A percentile compares a stretch with the other conserved stretches of the same genome.
These are phyloP conservation scores for Nemopilema nomurai DNA, from an alignment of 30 jellyfish, hydroid and myxozoan species.

Conservation along the genomic window DNA sequence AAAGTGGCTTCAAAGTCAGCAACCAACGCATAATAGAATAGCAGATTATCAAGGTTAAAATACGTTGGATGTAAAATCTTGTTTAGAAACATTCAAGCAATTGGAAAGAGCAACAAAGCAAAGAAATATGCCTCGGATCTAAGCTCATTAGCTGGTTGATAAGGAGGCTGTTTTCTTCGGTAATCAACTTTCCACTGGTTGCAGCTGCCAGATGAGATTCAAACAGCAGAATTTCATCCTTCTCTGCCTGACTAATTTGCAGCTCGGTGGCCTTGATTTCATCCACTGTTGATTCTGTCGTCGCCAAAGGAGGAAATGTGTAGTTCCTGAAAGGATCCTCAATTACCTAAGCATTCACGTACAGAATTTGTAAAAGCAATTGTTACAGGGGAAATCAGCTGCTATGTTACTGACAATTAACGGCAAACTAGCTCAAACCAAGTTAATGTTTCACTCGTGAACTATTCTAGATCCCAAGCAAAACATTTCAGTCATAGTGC, in stretches of 20 bases:
- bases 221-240: slow-evolving; percentile 85
- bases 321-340: slow-evolving; percentile 71
- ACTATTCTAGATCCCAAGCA: too few relatives aligned
- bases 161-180: slow-evolving; percentile 89
- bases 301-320: slow-evolving; percentile 82
- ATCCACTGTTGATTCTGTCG: slow-evolving; percentile 64
- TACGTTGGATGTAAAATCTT: not conserved
- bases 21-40: not conserved
- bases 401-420: too few relatives aligned
- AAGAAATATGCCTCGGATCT: slow-evolving; percentile 70
- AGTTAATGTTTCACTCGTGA: too few relatives aligned
- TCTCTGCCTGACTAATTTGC: slow-evolving; percentile 87
- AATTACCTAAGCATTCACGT: too few relatives aligned
- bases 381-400: too few relatives aligned
- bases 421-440: too few relatives aligned
- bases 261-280: slow-evolving; percentile 71
- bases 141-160: slow-evolving; percentile 82
- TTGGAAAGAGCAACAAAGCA: not conserved
- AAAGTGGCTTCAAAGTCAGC: not conserved
- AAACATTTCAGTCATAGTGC: too few relatives aligned
- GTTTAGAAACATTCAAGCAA: not conserved
- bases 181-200: slow-evolving; percentile 73
- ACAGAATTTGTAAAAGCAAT: too few relatives aligned
- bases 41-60: not conserved
- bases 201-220: slow-evolving; percentile 98